These are phyloP conservation scores for Xiphophorus birchmanni DNA, from an alignment of 2,797 vertebrate species.

Conservation along the genomic window DNA sequence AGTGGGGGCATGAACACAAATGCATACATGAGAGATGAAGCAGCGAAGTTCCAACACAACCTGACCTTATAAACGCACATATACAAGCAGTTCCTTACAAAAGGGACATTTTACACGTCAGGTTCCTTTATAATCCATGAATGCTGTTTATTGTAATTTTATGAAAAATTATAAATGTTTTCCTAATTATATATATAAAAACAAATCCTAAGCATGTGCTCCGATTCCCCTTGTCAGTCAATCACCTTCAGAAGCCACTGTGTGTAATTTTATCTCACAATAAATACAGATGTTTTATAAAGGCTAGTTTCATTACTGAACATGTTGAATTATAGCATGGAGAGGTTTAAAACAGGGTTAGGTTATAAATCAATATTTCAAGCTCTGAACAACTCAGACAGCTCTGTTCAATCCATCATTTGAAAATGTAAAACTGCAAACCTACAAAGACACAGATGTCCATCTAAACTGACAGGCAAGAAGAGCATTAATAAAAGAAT, in stretches of 20 bases:
- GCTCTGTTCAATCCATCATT: background rate
- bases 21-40: conserved; percentile 25
- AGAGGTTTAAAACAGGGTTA: background rate
- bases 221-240: background rate
- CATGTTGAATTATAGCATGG: background rate
- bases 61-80: conserved; percentile 10
- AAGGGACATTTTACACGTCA: conserved; percentile 11
- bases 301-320: background rate
- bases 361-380: background rate
- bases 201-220: background rate
- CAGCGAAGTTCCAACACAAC: conserved; percentile 24
- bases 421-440: background rate
- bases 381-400: background rate
- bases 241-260: background rate
- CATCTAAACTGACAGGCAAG: background rate
- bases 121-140: background rate
- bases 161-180: background rate
- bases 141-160: too few species aligned
- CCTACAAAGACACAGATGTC: background rate
- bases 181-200: background rate
- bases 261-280: background rate
- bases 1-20: conserved; percentile 21
- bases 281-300: background rate
- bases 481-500: background rate
- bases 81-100: conserved; percentile 13